Evolutionary conservation across 2,113 vertebrate genomes (phyloP).

Genomic region (Coracopsis vasa): DNA sequence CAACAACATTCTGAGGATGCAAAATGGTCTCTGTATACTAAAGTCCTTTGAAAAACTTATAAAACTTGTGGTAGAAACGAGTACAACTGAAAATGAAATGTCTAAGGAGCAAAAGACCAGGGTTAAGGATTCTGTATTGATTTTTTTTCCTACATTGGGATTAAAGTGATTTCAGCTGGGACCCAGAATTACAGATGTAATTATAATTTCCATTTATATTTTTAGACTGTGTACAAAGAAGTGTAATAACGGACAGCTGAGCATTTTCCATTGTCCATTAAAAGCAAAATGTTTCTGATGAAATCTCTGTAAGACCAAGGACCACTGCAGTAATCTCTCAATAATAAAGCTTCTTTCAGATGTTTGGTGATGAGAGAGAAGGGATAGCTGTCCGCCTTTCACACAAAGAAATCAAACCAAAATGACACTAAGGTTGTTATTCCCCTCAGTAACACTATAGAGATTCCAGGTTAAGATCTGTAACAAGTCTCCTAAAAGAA

Average conservation of each 20-base stretch:
- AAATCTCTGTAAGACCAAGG: slow-evolving; percentile 40
- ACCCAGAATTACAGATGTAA: slow-evolving; percentile 43
- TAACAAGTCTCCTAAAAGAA: slow-evolving; percentile 28
- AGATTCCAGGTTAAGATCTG: slow-evolving; percentile 31
- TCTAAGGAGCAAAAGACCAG: slow-evolving; percentile 11
- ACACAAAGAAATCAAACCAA: slow-evolving; percentile 59
- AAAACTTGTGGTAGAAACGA: not conserved
- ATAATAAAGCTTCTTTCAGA: slow-evolving; percentile 39
- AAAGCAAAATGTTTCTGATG: slow-evolving; percentile 29
- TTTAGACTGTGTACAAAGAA: slow-evolving; percentile 58
- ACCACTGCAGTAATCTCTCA: slow-evolving; percentile 53
- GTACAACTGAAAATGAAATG: not conserved
- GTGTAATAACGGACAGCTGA: slow-evolving; percentile 55
- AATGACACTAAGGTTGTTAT: slow-evolving; percentile 54
- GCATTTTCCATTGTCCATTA: slow-evolving; percentile 45
- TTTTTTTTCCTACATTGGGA: not conserved
- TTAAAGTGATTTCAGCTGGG: slow-evolving; percentile 58
- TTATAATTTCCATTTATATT: slow-evolving; percentile 54
- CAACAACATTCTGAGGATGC: not conserved
- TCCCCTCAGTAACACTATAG: slow-evolving; percentile 35
- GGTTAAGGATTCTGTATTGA: slow-evolving; percentile 22
- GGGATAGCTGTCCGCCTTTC: slow-evolving; percentile 32
- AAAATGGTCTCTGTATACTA: not conserved
- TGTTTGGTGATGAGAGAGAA: slow-evolving; percentile 30
- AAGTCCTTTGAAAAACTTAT: not conserved